Conservation (phyloP, 2,797 vertebrate species). For the Epinephelus malabaricus region DNA sequence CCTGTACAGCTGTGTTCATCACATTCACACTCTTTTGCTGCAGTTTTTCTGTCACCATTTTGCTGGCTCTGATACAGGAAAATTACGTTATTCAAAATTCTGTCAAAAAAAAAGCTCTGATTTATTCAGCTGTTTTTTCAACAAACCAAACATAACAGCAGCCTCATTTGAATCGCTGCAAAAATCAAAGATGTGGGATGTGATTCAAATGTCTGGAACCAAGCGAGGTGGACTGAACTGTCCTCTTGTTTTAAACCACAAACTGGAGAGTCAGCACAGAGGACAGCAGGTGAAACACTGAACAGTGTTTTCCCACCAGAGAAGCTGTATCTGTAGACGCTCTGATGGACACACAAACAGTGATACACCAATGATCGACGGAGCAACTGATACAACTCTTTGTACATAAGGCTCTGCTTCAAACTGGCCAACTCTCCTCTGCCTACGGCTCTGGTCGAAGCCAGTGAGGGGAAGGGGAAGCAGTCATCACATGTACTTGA, state of each 20-base stretch:
- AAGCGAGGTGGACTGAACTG: too few species aligned
- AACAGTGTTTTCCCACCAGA: neutral
- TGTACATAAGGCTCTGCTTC: neutral
- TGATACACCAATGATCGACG: neutral
- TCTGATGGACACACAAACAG: neutral
- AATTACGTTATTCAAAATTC: too few species aligned
- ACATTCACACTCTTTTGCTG: too few species aligned
- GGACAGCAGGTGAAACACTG: neutral
- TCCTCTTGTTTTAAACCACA: too few species aligned
- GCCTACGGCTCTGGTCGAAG: constrained; percentile 3
- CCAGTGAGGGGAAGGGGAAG: constrained; percentile 42
- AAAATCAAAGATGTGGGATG: too few species aligned
- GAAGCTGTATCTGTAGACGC: neutral
- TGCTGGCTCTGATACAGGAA: neutral
- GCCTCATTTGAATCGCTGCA: too few species aligned
- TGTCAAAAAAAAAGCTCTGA: too few species aligned
- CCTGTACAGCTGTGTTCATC: neutral
- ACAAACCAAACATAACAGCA: too few species aligned
- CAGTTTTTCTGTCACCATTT: neutral
- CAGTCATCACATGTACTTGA: constrained; percentile 65
- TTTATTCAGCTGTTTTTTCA: too few species aligned
- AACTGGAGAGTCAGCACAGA: neutral
- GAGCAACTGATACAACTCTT: neutral
- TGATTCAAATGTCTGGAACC: too few species aligned
- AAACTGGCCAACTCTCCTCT: neutral